Base-by-base conservation (phyloP, 2,888 invertebrate species). In the Oscheius myriophilus region DNA sequence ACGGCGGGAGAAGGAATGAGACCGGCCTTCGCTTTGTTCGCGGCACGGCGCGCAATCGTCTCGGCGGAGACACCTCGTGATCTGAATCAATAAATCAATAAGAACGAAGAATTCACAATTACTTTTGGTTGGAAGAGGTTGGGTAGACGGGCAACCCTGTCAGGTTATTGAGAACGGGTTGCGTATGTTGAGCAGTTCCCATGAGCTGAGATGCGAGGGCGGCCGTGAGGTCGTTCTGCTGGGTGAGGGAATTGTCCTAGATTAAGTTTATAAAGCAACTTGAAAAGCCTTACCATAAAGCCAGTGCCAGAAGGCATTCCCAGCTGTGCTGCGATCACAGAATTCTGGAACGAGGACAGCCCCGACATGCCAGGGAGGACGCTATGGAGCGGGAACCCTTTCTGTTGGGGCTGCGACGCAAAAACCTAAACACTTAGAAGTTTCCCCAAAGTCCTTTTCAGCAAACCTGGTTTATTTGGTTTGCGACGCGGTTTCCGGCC, bases 1-100 rank as follows among this genome's bases (percentile, higher is more conserved):
- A 69, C 69, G 0, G 69, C 69, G 18, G 69, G 69, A n/a, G 69
- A 69, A 3, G 63, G 69, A 46, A 53, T 59, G 12, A 41, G 39
- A 25, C 18, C 42, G 25, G 43, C 46, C 23, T 65, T 63, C 1
- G 55, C 57, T 23, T 65, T 65, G 26, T 54, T 55, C 11, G 54
- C 57, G 7, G 53, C 45, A 39, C 65, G 54, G 18, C 65, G 18
- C n/a, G 65, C 65, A 14, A 55, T 57, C 23, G 65, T 63, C 42
- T 52, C 63, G 41, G 63, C 63, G 2, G 63, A 63, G 12, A 63
- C 41, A 9, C 53, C 53, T 2, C 49, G 21, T 11, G 21, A 4
- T 16, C 33, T 33, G 9, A 33, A 33, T 33, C 33, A 33, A 33
- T 33, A 9, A 3, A 33, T 33, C 9, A 6, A 9, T 9, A 9